Conservation (phyloP, 2,797 vertebrate species). For the Phrynocephalus guinanensis region DNA sequence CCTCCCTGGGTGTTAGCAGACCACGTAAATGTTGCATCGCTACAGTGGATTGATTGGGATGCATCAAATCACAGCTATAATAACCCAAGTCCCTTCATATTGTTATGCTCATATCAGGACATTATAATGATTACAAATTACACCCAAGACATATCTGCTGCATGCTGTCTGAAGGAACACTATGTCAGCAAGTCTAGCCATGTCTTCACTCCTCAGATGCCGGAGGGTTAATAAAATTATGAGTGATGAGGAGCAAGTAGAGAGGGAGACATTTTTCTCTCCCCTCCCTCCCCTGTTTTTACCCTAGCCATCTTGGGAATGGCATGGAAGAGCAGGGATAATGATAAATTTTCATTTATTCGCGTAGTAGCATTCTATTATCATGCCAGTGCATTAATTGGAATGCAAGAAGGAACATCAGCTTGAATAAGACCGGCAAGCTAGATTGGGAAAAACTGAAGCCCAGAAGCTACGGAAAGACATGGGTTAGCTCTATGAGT, state of each 20-base stretch:
- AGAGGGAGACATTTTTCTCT: background rate
- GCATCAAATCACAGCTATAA: conserved; percentile 22
- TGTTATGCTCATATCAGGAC: conserved; percentile 1
- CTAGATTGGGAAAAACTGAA: too few relatives aligned
- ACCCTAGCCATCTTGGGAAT: background rate
- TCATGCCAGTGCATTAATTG: too few relatives aligned
- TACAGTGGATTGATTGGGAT: conserved; percentile 3
- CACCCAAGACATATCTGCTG: conserved; percentile 8
- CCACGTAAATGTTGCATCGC: background rate
- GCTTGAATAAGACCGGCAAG: too few relatives aligned
- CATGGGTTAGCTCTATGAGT: too few relatives aligned
- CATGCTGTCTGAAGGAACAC: conserved; percentile 11
- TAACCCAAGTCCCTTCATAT: conserved; percentile 7
- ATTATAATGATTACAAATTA: conserved; percentile 37
- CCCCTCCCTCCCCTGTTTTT: too few relatives aligned
- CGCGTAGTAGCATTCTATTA: too few relatives aligned
- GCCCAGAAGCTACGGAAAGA: too few relatives aligned
- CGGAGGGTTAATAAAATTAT: conserved; percentile 8
- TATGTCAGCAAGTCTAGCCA: conserved; percentile 5
- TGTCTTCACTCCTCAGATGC: background rate
- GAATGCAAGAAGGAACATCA: too few relatives aligned
- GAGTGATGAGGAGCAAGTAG: background rate
- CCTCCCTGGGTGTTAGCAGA: background rate
- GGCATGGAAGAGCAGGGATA: background rate
- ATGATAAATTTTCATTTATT: background rate